Evolutionary conservation across 2,113 vertebrate genomes (phyloP).

Genomic region (Pan paniscus): DNA sequence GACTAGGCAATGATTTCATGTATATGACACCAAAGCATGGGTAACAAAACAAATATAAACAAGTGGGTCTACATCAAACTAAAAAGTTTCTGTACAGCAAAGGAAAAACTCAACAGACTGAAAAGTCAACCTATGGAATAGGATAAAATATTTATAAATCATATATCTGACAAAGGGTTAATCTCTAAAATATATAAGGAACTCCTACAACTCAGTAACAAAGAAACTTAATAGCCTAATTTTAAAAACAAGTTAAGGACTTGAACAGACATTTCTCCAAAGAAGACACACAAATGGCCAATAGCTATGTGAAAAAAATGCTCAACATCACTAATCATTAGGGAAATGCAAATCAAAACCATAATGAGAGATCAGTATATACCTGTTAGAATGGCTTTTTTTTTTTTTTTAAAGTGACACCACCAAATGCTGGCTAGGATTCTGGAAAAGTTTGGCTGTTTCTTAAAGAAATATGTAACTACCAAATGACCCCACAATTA

Average conservation of each 20-base stretch:
- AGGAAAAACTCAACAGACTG: not conserved
- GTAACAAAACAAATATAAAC: not conserved
- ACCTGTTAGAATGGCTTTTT: slow-evolving; percentile 4
- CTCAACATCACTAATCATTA: not conserved
- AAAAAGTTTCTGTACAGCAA: not conserved
- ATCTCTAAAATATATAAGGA: slow-evolving; percentile 1
- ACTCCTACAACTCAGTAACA: not conserved
- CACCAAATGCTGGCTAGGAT: not conserved
- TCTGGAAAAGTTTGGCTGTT: not conserved
- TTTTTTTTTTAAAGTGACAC: not conserved
- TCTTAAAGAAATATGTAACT: slow-evolving; percentile 21
- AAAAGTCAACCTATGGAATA: not conserved
- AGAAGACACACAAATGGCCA: not conserved
- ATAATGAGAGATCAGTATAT: not conserved
- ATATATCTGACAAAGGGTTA: not conserved
- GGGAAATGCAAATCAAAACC: slow-evolving; percentile 41
- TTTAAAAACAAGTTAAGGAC: not conserved
- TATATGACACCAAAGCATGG: not conserved
- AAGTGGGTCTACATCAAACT: not conserved
- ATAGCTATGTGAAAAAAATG: not conserved
- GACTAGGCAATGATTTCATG: not conserved
- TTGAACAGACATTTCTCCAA: not conserved
- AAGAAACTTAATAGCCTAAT: not conserved
- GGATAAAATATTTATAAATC: not conserved
- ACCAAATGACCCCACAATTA: not conserved